Evolutionary conservation across 2,888 invertebrate genomes (phyloP).

Genomic region (Oscheius sp.): DNA sequence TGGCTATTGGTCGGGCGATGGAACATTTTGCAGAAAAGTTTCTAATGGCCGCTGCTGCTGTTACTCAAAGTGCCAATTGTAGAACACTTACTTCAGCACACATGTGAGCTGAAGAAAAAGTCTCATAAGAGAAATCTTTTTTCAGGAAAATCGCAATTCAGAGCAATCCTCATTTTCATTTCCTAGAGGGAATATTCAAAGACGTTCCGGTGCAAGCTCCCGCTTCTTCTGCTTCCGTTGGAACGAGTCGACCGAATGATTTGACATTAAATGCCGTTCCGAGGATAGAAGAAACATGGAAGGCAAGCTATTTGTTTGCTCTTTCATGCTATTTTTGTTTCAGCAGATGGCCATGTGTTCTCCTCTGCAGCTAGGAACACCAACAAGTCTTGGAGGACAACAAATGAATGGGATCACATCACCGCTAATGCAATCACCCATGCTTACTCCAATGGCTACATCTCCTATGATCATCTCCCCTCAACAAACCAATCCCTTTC

Average conservation of each 20-base stretch:
- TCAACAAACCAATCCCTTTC: too few species aligned
- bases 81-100: slow-evolving; percentile 65
- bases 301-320: background rate
- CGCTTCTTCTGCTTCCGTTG: slow-evolving; percentile 8
- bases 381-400: background rate
- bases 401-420: background rate
- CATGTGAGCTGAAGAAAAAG: too few species aligned
- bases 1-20: slow-evolving; percentile 80
- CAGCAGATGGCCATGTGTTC: background rate
- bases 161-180: slow-evolving; percentile 59
- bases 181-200: slow-evolving; percentile 58
- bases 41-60: slow-evolving; percentile 50
- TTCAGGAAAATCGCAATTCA: slow-evolving; percentile 61
- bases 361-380: background rate
- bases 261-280: slow-evolving; percentile 13
- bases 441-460: background rate
- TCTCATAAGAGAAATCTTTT: too few species aligned
- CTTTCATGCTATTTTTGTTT: background rate
- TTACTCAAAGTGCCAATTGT: slow-evolving; percentile 41
- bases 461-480: background rate
- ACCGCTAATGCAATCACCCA: background rate
- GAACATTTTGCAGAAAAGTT: slow-evolving; percentile 69
- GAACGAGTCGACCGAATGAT: background rate
- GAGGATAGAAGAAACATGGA: background rate
- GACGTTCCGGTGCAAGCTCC: slow-evolving; percentile 39